Evolutionary conservation across 1,140 invertebrate species (phyloP), one percentile per base, ranked within the genome.

Genomic region (Brachionus rubens): DNA sequence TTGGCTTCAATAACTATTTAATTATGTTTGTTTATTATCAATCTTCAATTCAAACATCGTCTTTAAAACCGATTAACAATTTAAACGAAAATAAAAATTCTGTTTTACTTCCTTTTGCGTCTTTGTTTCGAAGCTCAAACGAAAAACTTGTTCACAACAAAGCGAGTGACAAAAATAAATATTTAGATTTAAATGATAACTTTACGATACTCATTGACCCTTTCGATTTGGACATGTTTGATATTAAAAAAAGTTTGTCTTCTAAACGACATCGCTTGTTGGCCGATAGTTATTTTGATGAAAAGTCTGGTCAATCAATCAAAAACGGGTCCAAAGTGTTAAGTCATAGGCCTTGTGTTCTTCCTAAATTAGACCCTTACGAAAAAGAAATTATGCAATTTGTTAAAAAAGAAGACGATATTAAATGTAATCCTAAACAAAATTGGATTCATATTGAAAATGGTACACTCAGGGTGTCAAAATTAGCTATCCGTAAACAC

Each of bases 371-470:
- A 33, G 46, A 72, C 19, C 68, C 68, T 4, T 65, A 43, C 30
- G 59, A 65, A 43, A 65, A 46, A 65, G 59, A 65, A 14, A 21
- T 65, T 0, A 65, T 65, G 59, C 59, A 65, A 65, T 65, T 65
- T 65, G 59, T 65, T 24, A 65, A 65, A 65, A 65, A 65, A 65
- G 59, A 65, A 28, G 19, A 36, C 5, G 6, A 26, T 1, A 43
- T 72, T 3, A n/a, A 50, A 30, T 72, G 68, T 41, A 72, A 72
- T 52, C 68, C 68, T 9, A 72, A 50, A 50, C 2, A 72, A 72
- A 75, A 75, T 75, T 75, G 72, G 72, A 48, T 75, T 24, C 43
- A 54, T 75, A 33, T 75, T 24, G 26, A 43, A 21, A 75, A 75
- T 75, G 72, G 72, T 14, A 75, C 50, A 24, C 21, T 75, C 2